Evolutionary conservation across 1,140 invertebrate genomes (phyloP).

Genomic region (Leucophenga varia): DNA sequence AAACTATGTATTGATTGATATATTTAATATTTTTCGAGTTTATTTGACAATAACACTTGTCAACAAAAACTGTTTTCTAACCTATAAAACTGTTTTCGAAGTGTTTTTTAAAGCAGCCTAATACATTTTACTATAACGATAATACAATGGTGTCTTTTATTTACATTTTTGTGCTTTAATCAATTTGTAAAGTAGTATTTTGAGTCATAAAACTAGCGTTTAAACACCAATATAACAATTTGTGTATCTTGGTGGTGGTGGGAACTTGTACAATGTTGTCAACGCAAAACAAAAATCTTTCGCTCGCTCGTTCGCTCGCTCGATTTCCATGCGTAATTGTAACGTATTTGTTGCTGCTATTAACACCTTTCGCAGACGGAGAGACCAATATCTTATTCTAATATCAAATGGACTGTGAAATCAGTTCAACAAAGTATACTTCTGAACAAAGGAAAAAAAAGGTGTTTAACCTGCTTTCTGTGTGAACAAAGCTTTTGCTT

Average conservation of each 20-base stretch:
- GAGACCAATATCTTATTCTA: neutral
- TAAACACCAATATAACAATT: constrained; percentile 43
- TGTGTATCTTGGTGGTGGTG: constrained; percentile 20
- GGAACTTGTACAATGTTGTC: constrained; percentile 39
- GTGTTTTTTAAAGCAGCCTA: no score
- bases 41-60: no score
- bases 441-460: constrained; percentile 25
- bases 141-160: no score
- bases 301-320: constrained; percentile 28
- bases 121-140: no score
- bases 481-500: constrained; percentile 41
- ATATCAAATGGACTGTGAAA: constrained; percentile 48
- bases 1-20: no score
- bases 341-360: constrained; percentile 50
- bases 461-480: constrained; percentile 34
- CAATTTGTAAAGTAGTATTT: constrained; percentile 17
- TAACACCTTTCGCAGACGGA: constrained; percentile 28
- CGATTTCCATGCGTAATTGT: constrained; percentile 52
- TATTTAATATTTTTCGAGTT: no score
- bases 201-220: constrained; percentile 32
- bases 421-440: neutral
- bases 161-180: no score
- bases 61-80: no score
- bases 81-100: no score
- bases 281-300: no score